Percentiles rank a stretch among this genome's conserved stretches.
phyloP scores from a whole-genome alignment of 2,797 vertebrate genomes.

The Eptatretus atami region DNA sequence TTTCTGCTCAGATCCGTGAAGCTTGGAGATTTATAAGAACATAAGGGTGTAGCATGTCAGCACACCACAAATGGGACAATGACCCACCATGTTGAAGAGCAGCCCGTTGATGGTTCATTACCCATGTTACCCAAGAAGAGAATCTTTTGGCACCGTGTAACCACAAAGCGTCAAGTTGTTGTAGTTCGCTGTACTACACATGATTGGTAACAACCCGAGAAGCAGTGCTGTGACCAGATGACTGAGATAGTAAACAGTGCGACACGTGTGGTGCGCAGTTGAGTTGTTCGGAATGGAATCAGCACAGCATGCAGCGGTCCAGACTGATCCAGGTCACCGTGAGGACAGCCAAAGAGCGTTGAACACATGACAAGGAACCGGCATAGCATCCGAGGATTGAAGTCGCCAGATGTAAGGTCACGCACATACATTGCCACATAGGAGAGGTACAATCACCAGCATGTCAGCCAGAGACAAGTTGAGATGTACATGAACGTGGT shows the following conservation, averaged over 20 bases:
- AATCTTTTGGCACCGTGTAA: neutral
- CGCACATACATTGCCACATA: neutral
- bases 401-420: neutral
- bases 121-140: neutral
- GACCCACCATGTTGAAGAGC: constrained; percentile 2
- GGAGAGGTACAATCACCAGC: constrained; percentile 4
- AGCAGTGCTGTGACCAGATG: neutral
- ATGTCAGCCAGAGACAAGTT: neutral
- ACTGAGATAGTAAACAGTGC: neutral
- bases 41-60: neutral
- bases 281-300: neutral
- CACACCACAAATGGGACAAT: neutral
- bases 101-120: neutral
- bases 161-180: neutral
- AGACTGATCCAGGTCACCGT: constrained; percentile 3
- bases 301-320: neutral
- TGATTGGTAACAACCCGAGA: neutral
- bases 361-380: neutral
- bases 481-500: neutral
- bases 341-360: neutral
- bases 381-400: neutral
- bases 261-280: neutral
- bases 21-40: neutral
- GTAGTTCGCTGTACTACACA: neutral
- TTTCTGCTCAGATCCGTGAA: neutral